A percentile compares a stretch with the other conserved stretches of the same genome.
Conservation (phyloP, 2,797 vertebrate species). For the Sebastes diploproa region DNA sequence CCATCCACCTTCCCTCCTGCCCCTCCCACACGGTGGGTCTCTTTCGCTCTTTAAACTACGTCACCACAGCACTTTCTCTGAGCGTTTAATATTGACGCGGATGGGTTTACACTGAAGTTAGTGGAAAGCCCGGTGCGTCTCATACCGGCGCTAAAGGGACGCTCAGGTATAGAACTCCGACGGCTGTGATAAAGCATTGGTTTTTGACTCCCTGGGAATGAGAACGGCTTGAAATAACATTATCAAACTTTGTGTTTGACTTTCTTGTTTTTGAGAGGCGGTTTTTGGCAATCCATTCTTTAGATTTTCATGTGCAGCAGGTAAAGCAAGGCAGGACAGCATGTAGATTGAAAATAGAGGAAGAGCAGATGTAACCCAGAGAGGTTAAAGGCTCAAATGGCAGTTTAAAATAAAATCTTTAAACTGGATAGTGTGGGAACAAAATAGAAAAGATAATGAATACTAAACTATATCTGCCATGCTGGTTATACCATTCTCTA, state of each 20-base stretch:
- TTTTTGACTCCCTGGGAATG: no score
- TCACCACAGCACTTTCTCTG: no score
- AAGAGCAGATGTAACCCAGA: neutral
- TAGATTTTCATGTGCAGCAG: neutral
- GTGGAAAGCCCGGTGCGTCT: no score
- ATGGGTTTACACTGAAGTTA: no score
- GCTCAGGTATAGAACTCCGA: no score
- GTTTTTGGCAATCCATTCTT: neutral
- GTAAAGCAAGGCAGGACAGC: neutral
- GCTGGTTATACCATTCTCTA: neutral
- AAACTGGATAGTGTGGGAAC: neutral
- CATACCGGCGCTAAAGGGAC: no score
- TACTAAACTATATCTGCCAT: neutral
- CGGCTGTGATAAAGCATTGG: no score
- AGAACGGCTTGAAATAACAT: neutral
- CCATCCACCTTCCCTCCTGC: no score
- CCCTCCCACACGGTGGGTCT: no score
- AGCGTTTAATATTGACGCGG: no score
- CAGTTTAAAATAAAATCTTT: neutral
- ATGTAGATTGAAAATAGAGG: conserved; percentile 1
- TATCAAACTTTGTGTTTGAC: neutral
- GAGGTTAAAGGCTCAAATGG: neutral
- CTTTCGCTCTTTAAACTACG: no score
- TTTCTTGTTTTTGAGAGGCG: neutral
- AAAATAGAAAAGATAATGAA: neutral